Evolutionary conservation across 2,113 vertebrate genomes (phyloP).

Genomic region (Xenopus borealis): DNA sequence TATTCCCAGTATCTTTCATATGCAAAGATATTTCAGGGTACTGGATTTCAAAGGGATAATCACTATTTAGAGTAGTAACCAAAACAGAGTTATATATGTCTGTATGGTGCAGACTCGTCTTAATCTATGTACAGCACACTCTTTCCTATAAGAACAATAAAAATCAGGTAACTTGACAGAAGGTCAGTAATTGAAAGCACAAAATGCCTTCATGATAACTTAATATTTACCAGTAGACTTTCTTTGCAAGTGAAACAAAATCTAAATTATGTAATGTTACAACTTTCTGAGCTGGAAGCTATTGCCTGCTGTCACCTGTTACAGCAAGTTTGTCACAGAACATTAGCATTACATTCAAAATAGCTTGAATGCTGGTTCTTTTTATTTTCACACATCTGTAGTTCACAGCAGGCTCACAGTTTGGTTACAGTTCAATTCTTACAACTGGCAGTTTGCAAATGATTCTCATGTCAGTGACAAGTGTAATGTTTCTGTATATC

Average conservation of each 20-base stretch:
- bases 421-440: constrained; percentile 43
- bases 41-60: no score
- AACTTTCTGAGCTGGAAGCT: constrained; percentile 27
- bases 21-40: no score
- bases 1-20: no score
- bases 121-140: no score
- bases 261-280: constrained; percentile 34
- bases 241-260: constrained; percentile 29
- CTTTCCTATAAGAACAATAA: constrained; percentile 48
- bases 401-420: constrained; percentile 36
- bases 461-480: constrained; percentile 41
- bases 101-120: no score
- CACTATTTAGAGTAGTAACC: no score
- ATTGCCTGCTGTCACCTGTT: constrained; percentile 39
- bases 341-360: constrained; percentile 31
- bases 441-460: constrained; percentile 46
- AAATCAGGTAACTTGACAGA: constrained; percentile 30
- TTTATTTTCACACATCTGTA: constrained; percentile 46
- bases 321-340: constrained; percentile 38
- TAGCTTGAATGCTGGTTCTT: constrained; percentile 18
- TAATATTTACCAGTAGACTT: constrained; percentile 28
- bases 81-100: no score
- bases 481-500: constrained; percentile 40
- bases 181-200: constrained; percentile 31
- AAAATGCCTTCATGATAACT: constrained; percentile 32